These are phyloP conservation scores for Strigamia crassipes DNA, from an alignment of 2,888 invertebrate genomes.

Conservation along the genomic window DNA sequence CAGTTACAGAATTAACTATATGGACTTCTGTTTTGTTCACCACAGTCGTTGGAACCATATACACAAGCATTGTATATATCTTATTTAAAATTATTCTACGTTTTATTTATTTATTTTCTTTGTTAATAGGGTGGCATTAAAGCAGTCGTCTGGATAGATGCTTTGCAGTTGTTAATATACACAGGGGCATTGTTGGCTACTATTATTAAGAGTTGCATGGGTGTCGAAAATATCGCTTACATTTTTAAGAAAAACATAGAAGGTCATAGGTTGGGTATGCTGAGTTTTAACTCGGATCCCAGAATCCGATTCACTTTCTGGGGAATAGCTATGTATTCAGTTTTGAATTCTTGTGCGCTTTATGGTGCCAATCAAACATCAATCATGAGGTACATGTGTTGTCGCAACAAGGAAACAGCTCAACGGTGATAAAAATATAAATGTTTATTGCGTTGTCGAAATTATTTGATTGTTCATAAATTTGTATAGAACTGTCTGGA, in stretches of 20 bases:
- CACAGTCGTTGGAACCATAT: conserved; percentile 34
- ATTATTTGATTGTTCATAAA: too few species aligned
- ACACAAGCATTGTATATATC: conserved; percentile 44
- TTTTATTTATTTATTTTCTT: background rate
- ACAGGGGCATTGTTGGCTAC: conserved; percentile 1
- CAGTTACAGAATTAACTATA: conserved; percentile 41
- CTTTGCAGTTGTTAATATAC: conserved; percentile 14
- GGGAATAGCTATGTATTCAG: too few species aligned
- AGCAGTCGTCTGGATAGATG: conserved; percentile 45
- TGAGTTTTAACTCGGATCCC: too few species aligned
- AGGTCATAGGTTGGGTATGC: too few species aligned
- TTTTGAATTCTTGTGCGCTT: too few species aligned
- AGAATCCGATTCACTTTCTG: too few species aligned
- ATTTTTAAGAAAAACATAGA: too few species aligned
- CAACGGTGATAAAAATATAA: background rate
- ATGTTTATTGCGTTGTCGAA: too few species aligned
- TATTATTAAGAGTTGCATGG: conserved; percentile 18
- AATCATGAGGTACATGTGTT: too few species aligned
- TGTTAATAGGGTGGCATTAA: conserved; percentile 43
- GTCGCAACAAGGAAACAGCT: too few species aligned
- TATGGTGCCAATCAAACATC: too few species aligned
- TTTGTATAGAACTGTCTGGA: too few species aligned
- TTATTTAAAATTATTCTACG: background rate
- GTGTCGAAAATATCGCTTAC: background rate
- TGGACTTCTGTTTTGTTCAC: conserved; percentile 43